Conservation (phyloP, 2,113 vertebrate species). For the Polypterus bichir region DNA sequence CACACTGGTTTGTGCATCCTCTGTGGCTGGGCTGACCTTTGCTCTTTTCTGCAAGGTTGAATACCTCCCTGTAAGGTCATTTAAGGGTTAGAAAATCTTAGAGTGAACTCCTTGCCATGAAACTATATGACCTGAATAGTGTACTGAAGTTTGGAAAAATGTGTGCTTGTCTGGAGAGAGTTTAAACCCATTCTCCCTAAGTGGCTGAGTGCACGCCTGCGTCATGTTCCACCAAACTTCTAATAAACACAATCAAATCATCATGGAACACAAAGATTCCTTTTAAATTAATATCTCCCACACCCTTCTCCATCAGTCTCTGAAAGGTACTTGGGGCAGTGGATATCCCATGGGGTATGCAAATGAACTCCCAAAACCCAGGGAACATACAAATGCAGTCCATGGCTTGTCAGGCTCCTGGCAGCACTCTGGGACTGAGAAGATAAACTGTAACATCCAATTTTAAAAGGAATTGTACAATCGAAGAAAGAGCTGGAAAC, state of each 20-base stretch:
- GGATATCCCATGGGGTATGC: constrained; percentile 5
- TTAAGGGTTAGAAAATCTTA: not conserved
- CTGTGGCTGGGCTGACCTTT: no score
- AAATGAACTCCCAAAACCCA: no score
- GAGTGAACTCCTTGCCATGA: constrained; percentile 3
- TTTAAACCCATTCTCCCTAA: constrained; percentile 6
- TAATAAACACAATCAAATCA: constrained; percentile 8
- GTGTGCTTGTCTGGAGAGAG: constrained; percentile 5
- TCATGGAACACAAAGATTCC: constrained; percentile 6
- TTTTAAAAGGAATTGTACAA: no score
- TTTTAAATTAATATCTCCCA: constrained; percentile 4
- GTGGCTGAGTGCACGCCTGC: not conserved
- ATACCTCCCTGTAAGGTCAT: constrained; percentile 7
- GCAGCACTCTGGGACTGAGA: no score
- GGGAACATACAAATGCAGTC: constrained; percentile 9
- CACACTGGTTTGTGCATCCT: no score
- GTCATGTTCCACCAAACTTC: constrained; percentile 12
- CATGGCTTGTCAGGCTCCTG: constrained; percentile 10
- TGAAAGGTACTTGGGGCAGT: constrained; percentile 15
- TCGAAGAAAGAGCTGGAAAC: no score
- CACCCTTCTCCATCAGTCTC: constrained; percentile 6
- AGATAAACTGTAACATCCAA: no score
- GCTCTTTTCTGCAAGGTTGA: not conserved
- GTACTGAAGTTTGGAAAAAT: constrained; percentile 11
- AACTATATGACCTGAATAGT: constrained; percentile 11